phyloP scores from a whole-genome alignment of 1,140 invertebrate species.

The Frieseomelitta varia region DNA sequence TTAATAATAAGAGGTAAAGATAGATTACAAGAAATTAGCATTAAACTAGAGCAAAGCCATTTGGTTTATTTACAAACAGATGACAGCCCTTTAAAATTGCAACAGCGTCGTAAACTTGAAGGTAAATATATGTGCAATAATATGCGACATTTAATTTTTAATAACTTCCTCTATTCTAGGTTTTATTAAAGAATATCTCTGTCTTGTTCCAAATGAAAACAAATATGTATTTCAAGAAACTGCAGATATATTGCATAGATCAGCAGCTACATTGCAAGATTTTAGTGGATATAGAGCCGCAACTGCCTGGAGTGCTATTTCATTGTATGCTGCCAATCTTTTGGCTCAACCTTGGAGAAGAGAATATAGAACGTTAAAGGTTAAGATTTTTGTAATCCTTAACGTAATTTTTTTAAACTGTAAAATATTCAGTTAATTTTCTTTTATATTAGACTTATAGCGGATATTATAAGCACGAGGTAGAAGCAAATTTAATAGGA shows the following conservation, averaged over 20 bases:
- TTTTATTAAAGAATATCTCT: slow-evolving; percentile 89
- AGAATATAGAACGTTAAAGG: slow-evolving; percentile 91
- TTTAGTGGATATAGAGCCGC: slow-evolving; percentile 92
- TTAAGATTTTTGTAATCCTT: slow-evolving; percentile 70
- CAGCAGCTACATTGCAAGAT: slow-evolving; percentile 85
- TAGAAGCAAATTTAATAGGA: slow-evolving; percentile 89
- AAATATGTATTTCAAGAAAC: slow-evolving; percentile 91
- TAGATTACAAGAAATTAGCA: slow-evolving; percentile 85
- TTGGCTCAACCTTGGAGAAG: slow-evolving; percentile 93
- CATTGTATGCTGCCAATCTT: slow-evolving; percentile 92
- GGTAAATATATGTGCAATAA: slow-evolving; percentile 78
- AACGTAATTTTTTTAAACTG: background rate
- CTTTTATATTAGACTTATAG: slow-evolving; percentile 87
- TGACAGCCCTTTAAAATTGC: slow-evolving; percentile 88
- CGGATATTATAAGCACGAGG: slow-evolving; percentile 93
- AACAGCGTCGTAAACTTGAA: slow-evolving; percentile 88
- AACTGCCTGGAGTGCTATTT: slow-evolving; percentile 91
- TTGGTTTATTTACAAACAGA: slow-evolving; percentile 89
- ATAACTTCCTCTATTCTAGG: slow-evolving; percentile 82
- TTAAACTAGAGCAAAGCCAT: slow-evolving; percentile 87
- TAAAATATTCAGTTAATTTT: slow-evolving; percentile 9
- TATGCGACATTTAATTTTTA: background rate
- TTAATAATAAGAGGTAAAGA: slow-evolving; percentile 79
- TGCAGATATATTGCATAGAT: slow-evolving; percentile 87
- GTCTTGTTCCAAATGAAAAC: slow-evolving; percentile 88